These are phyloP conservation scores for Caenorhabditis sp. DNA, from an alignment of 2,888 invertebrate species.

Conservation along the genomic window DNA sequence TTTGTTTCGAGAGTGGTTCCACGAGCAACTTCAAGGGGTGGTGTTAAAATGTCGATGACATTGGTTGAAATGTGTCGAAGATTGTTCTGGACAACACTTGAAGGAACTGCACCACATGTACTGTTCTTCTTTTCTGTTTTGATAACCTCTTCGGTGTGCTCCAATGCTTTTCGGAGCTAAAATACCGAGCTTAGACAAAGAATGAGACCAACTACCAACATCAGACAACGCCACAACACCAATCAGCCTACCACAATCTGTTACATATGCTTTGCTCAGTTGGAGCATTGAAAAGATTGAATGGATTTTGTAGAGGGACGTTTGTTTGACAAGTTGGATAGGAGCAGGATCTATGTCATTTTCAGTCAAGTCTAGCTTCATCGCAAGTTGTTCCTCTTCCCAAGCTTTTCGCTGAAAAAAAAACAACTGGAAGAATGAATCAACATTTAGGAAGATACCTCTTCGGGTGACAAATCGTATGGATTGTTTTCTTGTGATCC, in stretches of 20 bases:
- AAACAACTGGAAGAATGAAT: background rate
- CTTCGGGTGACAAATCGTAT: constrained; percentile 76
- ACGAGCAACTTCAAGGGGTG: constrained; percentile 75
- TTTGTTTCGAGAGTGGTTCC: constrained; percentile 63
- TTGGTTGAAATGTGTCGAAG: constrained; percentile 47
- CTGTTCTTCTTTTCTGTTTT: constrained; percentile 61
- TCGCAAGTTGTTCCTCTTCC: constrained; percentile 75
- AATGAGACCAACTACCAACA: constrained; percentile 65
- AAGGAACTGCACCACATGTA: background rate
- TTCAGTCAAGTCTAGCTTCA: constrained; percentile 75
- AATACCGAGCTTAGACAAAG: constrained; percentile 20
- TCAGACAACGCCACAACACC: constrained; percentile 82
- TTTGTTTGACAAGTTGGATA: constrained; percentile 80
- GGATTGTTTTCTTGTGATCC: constrained; percentile 66
- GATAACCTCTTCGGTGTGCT: constrained; percentile 63
- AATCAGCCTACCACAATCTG: constrained; percentile 81
- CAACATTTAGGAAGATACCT: constrained; percentile 14
- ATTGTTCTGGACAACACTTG: background rate
- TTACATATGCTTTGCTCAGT: constrained; percentile 81
- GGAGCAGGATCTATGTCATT: constrained; percentile 80
- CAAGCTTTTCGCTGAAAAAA: constrained; percentile 75
- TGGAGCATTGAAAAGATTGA: constrained; percentile 82
- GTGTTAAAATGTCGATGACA: constrained; percentile 78
- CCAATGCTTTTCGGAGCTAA: constrained; percentile 72
- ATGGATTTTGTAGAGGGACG: constrained; percentile 81